Evolutionary conservation across 2,113 vertebrate species (phyloP).

Genomic region (Felis catus): DNA sequence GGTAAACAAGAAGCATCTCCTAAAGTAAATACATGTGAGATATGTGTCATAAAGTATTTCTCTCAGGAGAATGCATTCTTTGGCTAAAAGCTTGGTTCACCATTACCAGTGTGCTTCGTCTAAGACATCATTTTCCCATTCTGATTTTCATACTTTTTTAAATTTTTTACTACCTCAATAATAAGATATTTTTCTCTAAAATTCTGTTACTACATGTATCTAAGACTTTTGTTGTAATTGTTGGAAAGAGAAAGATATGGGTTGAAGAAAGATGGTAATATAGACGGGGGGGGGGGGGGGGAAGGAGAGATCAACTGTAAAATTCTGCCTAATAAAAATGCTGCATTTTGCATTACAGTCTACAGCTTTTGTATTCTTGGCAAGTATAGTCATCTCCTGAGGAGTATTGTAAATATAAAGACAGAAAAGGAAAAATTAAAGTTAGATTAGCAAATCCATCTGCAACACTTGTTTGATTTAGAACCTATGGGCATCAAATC

Average conservation of each 20-base stretch:
- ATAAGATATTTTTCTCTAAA: background rate
- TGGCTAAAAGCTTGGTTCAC: background rate
- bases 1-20: background rate
- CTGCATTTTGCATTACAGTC: constrained; percentile 3
- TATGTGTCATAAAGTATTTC: background rate
- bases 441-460: background rate
- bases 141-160: constrained; percentile 6
- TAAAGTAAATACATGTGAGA: background rate
- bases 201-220: background rate
- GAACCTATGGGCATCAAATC: background rate
- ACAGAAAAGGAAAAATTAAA: constrained; percentile 9
- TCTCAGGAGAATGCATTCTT: background rate
- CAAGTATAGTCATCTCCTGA: constrained; percentile 25
- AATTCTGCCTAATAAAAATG: constrained; percentile 15
- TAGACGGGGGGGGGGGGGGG: background rate
- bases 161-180: background rate
- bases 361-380: background rate
- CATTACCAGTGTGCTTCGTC: background rate
- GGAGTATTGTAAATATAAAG: constrained; percentile 26
- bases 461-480: background rate
- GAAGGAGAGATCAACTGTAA: background rate
- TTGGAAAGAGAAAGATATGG: background rate
- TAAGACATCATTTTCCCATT: background rate
- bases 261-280: background rate
- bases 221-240: background rate